phyloP scores from a whole-genome alignment of 2,113 vertebrate species.

The Tetrao urogallus region DNA sequence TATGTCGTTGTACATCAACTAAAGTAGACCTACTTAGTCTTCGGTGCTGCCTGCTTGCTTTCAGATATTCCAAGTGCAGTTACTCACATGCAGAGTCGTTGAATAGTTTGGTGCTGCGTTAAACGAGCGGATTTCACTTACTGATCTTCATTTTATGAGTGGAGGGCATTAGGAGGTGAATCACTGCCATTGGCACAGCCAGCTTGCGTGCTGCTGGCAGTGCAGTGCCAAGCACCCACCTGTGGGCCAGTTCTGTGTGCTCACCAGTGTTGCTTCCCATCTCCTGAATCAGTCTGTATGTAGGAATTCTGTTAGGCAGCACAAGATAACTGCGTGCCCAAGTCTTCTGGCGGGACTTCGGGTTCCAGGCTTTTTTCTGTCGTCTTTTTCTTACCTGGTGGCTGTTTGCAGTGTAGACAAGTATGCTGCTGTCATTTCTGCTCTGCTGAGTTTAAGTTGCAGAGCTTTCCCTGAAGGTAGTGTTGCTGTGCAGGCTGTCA shows the following conservation, averaged over 20 bases:
- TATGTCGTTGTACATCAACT: neutral
- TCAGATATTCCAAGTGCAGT: neutral
- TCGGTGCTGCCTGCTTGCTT: neutral
- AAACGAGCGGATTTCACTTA: neutral
- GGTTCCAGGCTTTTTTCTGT: neutral
- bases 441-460: neutral
- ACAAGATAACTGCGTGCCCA: rapidly evolving
- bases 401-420: neutral
- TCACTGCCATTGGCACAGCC: neutral
- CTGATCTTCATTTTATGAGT: neutral
- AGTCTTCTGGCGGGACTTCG: neutral
- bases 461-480: neutral
- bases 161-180: neutral
- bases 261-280: neutral
- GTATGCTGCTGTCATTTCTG: neutral
- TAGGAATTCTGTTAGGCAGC: neutral
- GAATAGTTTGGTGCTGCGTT: neutral
- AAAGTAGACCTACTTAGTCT: neutral
- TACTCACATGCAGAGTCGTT: neutral
- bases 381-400: neutral
- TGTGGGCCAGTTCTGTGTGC: neutral
- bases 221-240: neutral
- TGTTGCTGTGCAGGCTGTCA: neutral
- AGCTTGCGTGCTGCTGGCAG: neutral
- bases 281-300: rapidly evolving